phyloP scores from a whole-genome alignment of 2,797 vertebrate genomes.

The Morus bassanus region DNA sequence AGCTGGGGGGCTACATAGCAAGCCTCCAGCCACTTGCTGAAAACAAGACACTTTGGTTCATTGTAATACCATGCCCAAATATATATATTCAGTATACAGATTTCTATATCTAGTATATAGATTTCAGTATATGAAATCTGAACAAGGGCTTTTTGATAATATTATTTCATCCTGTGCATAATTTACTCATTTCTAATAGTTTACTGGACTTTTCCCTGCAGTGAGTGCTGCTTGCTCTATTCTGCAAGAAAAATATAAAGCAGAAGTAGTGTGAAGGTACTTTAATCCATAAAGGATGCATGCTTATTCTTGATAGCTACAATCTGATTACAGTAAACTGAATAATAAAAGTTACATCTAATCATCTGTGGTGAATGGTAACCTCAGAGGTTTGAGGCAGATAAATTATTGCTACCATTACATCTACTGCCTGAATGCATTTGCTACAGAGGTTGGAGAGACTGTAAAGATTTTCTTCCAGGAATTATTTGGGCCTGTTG shows the following conservation, averaged over 20 bases:
- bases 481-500: not conserved
- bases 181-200: slow-evolving; percentile 11
- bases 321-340: not conserved
- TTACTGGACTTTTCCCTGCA: not conserved
- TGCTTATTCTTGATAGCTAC: not conserved
- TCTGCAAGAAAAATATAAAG: not conserved
- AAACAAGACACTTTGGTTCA: not conserved
- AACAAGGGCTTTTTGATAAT: slow-evolving; percentile 9
- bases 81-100: not conserved
- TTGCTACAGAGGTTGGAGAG: not conserved
- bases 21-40: not conserved
- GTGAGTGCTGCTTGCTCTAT: not conserved
- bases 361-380: not conserved
- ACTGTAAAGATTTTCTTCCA: not conserved
- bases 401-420: not conserved
- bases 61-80: not conserved
- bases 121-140: not conserved
- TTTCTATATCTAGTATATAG: too few species aligned
- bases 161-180: slow-evolving; percentile 6
- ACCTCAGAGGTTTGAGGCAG: not conserved
- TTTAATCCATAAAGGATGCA: not conserved
- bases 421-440: not conserved
- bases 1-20: not conserved
- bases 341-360: not conserved
- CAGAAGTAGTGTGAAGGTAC: not conserved